Evolutionary conservation across 1,140 invertebrate genomes (phyloP), one percentile per base, ranked within the genome.

Genomic region (Copidosoma floridanum): DNA sequence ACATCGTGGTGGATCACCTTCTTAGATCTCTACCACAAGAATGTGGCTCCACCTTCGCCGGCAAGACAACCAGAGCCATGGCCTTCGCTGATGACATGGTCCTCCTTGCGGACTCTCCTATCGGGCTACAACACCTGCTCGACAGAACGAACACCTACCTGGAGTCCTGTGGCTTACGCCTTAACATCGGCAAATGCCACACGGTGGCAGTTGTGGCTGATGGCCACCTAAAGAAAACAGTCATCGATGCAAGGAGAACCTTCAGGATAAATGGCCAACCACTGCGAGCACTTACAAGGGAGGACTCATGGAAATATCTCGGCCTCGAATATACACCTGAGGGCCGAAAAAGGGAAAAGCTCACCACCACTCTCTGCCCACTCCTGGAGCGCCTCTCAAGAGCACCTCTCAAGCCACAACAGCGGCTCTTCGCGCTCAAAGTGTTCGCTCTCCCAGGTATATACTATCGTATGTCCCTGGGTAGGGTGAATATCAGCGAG

Each of bases 21-120:
- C 40, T 75, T 0, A 48, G 29, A 3, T 11, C 1, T 0, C 6
- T 64, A 0, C 61, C 64, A 5, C 71, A 73, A 54, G 72, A 74
- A 20, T 35, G 41, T 20, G 37, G 43, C 3, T 46, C 40, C 0
- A 24, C 55, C 6, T n/a, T 41, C n/a, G 23, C 46, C 26, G 51
- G 44, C 1, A 51, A 50, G n/a, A 43, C n/a, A 3, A 16, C 70
- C 8, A 72, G 69, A 7, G 67, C 69, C 0, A 51, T 78, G 18
- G 77, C 73, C 1, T 81, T 74, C 48, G 77, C 80, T 3, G 78
- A 80, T 48, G 80, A 82, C 54, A 35, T 81, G 5, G 54, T 77
- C 11, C 64, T 78, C 1, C 27, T 80, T 6, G 64, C 72, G 6
- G 63, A 66, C 0, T 71, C 70, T 0, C 58, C 55, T 27, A 40